These are phyloP conservation scores for Phortica variegata DNA, from an alignment of 1,140 invertebrate species.

Conservation along the genomic window DNA sequence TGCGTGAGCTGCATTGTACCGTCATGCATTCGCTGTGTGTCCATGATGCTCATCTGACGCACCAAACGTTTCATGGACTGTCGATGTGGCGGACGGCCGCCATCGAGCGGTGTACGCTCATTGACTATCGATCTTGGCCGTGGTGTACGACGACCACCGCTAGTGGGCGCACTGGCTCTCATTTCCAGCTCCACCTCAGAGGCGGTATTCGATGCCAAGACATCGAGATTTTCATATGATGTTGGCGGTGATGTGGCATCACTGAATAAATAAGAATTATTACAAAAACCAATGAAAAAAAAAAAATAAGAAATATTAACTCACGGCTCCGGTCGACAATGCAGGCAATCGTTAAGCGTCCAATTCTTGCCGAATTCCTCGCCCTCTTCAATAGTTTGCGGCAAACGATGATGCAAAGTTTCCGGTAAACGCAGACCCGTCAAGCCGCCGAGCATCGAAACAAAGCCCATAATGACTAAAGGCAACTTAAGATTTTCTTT, in stretches of 20 bases:
- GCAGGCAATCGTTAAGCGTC: slow-evolving; percentile 70
- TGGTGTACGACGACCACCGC: slow-evolving; percentile 7
- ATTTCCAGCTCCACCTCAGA: slow-evolving; percentile 43
- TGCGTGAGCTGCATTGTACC: slow-evolving; percentile 80
- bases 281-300: not conserved
- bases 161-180: slow-evolving; percentile 5
- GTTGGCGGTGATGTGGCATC: slow-evolving; percentile 45
- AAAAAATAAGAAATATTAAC: not conserved
- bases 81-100: slow-evolving; percentile 40
- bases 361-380: slow-evolving; percentile 86
- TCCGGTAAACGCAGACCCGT: slow-evolving; percentile 78
- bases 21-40: slow-evolving; percentile 73
- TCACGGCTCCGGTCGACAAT: slow-evolving; percentile 68
- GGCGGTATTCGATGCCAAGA: slow-evolving; percentile 58
- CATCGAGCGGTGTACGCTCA: slow-evolving; percentile 58
- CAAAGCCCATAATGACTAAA: slow-evolving; percentile 74
- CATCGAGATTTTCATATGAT: slow-evolving; percentile 66
- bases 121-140: slow-evolving; percentile 20
- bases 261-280: slow-evolving; percentile 7
- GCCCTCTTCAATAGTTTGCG: slow-evolving; percentile 82
- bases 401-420: slow-evolving; percentile 75
- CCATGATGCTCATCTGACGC: slow-evolving; percentile 74
- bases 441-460: slow-evolving; percentile 77
- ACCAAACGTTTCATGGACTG: slow-evolving; percentile 67
- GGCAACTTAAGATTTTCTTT: slow-evolving; percentile 80